Evolutionary conservation across 2,888 invertebrate species (phyloP).

Genomic region (Arrhopalites spinosus): DNA sequence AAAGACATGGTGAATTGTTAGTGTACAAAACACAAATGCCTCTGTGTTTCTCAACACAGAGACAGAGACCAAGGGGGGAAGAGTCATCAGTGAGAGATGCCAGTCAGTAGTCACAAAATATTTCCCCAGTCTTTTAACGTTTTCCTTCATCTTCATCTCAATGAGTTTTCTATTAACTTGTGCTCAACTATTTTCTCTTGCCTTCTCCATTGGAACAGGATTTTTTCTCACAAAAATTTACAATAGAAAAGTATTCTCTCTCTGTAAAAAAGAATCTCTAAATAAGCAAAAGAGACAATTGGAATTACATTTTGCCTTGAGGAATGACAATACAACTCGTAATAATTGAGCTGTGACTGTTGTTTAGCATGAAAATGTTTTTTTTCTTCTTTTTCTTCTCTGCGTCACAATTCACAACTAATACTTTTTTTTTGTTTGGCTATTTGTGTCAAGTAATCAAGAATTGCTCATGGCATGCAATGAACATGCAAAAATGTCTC

Average conservation of each 20-base stretch:
- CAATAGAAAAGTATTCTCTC: neutral
- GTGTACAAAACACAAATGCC: conserved; percentile 38
- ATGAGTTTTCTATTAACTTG: conserved; percentile 5
- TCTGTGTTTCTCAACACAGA: conserved; percentile 28
- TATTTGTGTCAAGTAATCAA: conserved; percentile 44
- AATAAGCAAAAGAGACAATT: neutral
- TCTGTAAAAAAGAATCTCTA: neutral
- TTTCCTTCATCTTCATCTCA: neutral
- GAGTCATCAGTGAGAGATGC: neutral
- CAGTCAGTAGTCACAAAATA: conserved; percentile 3
- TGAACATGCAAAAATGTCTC: conserved; percentile 38
- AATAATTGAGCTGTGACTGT: conserved; percentile 8
- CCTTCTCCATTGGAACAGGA: no score
- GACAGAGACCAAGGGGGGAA: neutral
- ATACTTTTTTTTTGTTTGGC: no score
- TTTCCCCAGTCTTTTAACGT: neutral
- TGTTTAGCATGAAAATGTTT: no score
- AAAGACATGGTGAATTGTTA: conserved; percentile 40
- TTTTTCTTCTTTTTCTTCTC: no score
- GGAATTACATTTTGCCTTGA: neutral
- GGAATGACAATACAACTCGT: neutral
- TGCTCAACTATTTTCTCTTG: no score
- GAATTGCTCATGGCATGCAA: no score
- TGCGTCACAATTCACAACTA: no score
- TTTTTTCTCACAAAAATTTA: neutral